phyloP scores from a whole-genome alignment of 2,888 invertebrate species.

The Mesorhabditis sp. region DNA sequence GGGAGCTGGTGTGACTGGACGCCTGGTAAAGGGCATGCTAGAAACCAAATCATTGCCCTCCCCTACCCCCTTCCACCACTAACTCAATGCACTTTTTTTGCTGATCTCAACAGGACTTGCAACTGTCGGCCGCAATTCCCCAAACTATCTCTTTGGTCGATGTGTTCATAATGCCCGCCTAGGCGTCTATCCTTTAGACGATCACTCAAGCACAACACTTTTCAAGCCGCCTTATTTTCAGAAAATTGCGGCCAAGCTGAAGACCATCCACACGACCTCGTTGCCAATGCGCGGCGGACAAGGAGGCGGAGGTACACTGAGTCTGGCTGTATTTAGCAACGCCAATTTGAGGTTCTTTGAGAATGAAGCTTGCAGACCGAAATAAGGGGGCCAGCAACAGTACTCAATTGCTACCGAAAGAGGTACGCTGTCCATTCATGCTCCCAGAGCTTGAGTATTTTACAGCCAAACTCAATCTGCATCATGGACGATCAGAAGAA shows the following conservation, averaged over 20 bases:
- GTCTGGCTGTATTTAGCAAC: background rate
- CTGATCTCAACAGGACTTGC: background rate
- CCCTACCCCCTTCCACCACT: too few relatives aligned
- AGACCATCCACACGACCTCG: conserved; percentile 49
- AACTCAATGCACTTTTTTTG: background rate
- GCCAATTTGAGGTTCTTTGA: conserved; percentile 37
- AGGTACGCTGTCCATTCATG: conserved; percentile 11
- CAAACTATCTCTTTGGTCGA: too few relatives aligned
- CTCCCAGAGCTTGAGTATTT: background rate
- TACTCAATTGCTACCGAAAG: conserved; percentile 36
- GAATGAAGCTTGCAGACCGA: conserved; percentile 49
- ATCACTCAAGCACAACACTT: too few relatives aligned
- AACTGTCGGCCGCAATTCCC: too few relatives aligned
- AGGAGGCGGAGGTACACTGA: conserved; percentile 19
- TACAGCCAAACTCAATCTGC: conserved; percentile 49
- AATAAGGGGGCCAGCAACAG: conserved; percentile 22
- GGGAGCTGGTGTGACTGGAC: conserved; percentile 5
- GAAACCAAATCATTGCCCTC: too few relatives aligned
- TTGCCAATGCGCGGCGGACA: conserved; percentile 36
- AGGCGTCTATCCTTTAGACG: too few relatives aligned
- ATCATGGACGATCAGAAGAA: conserved; percentile 50
- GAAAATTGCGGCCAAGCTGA: conserved; percentile 51
- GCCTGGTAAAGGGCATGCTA: background rate
- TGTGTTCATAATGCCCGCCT: too few relatives aligned
- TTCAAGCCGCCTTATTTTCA: conserved; percentile 14